Evolutionary conservation across 2,888 invertebrate genomes (phyloP).

Genomic region (Acronicta alni): DNA sequence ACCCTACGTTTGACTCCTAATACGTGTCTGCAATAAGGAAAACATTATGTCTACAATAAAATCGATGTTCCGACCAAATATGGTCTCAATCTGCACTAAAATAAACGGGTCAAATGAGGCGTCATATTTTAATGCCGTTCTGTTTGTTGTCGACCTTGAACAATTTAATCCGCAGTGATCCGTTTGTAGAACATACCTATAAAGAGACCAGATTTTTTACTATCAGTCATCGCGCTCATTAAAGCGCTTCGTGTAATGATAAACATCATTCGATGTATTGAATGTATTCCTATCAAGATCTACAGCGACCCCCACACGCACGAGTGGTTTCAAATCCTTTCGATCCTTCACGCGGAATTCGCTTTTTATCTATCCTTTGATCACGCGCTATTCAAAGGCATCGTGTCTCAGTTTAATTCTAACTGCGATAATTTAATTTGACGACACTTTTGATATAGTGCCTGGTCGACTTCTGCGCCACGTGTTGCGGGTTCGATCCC

Average conservation of each 20-base stretch:
- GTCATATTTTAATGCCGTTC: constrained; percentile 50
- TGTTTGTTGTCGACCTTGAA: constrained; percentile 56
- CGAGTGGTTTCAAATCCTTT: constrained; percentile 70
- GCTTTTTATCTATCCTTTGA: constrained; percentile 74
- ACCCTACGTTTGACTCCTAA: constrained; percentile 57
- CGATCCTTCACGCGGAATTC: constrained; percentile 67
- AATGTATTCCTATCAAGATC: constrained; percentile 70
- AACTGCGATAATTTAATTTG: constrained; percentile 28
- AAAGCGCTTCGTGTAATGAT: constrained; percentile 58
- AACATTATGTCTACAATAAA: constrained; percentile 52
- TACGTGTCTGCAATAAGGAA: constrained; percentile 67
- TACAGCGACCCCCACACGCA: constrained; percentile 63
- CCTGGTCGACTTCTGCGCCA: no score
- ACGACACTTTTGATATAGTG: no score
- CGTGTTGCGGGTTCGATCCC: no score
- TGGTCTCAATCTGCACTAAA: constrained; percentile 55
- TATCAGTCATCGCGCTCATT: constrained; percentile 53
- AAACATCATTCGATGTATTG: constrained; percentile 64
- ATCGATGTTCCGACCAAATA: constrained; percentile 56
- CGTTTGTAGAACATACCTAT: constrained; percentile 43
- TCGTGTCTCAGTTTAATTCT: constrained; percentile 31
- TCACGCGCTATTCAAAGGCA: constrained; percentile 62
- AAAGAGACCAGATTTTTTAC: constrained; percentile 47
- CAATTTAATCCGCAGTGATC: constrained; percentile 46
- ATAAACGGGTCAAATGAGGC: constrained; percentile 63